Evolutionary conservation across 2,797 vertebrate species (phyloP), one percentile per base, ranked within the genome.

Genomic region (Limnodromus scolopaceus): DNA sequence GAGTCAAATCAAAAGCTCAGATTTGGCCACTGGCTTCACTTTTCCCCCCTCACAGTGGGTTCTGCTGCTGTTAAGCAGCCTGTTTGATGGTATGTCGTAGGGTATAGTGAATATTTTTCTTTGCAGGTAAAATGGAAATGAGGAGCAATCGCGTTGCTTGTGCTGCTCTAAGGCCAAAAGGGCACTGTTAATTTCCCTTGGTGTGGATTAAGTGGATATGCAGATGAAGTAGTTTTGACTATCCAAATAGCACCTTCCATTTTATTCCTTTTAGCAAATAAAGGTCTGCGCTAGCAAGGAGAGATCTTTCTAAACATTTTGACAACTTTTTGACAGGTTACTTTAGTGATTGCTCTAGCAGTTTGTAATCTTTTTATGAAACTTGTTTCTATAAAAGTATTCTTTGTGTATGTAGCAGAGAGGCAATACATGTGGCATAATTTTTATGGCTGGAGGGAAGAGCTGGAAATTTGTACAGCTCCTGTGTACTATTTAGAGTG

Each of bases 271-370:
- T 57, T 65, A 69, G 79, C 87, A 86, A 72, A 51, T 88, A 93
- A 87, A 95, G 94, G 90, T 95, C 83, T 90, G 57, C 17, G 39
- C 16, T 61, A 81, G 41, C 68, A 86, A 81, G 38, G 72, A 63
- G 84, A 75, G 66, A 65, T 90, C 30, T 93, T 90, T 90, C 63
- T 76, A 90, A 96, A 96, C 83, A 68, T 93, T 96, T 75, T 96
- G 95, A 91, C 89, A 83, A 49, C 87, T 91, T 93, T 90, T 93
- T 93, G 95, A 84, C 92, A 72, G 92, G 87, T 82, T 97, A 76
- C 84, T 87, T 91, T 30, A 79, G 85, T 82, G 90, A 65, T 92
- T 88, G 54, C 69, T 95, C 65, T 53, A 76, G 85, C 77, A 86
- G 65, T 93, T 82, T 72, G 65, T 61, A 94, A 38, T 88, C 64